A percentile compares a stretch with the other conserved stretches of the same genome.
Conservation (phyloP, 2,888 invertebrate species). For the Chrysotoxum bicinctum region DNA sequence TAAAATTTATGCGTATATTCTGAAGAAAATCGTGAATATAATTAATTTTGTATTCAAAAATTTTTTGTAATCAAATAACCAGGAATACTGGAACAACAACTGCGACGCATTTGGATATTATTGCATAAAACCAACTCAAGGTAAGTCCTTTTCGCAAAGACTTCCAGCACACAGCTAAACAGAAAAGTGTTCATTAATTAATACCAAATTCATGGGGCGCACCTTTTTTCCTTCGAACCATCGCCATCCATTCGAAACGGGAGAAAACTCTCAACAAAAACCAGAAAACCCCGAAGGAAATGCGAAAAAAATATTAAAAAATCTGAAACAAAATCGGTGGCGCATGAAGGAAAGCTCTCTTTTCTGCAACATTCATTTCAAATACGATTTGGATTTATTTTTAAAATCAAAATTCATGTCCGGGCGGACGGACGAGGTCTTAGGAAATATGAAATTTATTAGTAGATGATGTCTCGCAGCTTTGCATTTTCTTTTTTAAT, state of each 20-base stretch:
- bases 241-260: conserved; percentile 29
- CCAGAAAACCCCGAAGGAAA: conserved; percentile 41
- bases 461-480: conserved; percentile 23
- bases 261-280: conserved; percentile 32
- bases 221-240: conserved; percentile 60
- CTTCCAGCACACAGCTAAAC: conserved; percentile 4
- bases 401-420: conserved; percentile 31
- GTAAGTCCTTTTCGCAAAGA: conserved; percentile 65
- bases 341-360: conserved; percentile 17
- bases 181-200: conserved; percentile 56
- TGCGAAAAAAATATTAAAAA: conserved; percentile 24
- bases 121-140: conserved; percentile 54
- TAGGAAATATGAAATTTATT: conserved; percentile 39
- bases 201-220: conserved; percentile 58
- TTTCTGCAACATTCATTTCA: conserved; percentile 43
- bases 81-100: conserved; percentile 26
- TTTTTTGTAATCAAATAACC: background rate
- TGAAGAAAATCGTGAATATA: conserved; percentile 4
- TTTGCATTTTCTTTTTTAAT: conserved; percentile 54
- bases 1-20: conserved; percentile 15
- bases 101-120: conserved; percentile 41
- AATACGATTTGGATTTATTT: conserved; percentile 46
- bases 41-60: background rate
- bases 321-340: conserved; percentile 24
- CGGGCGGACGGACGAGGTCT: conserved; percentile 1